phyloP scores from a whole-genome alignment of 2,113 vertebrate species.

The Bufo bufo region DNA sequence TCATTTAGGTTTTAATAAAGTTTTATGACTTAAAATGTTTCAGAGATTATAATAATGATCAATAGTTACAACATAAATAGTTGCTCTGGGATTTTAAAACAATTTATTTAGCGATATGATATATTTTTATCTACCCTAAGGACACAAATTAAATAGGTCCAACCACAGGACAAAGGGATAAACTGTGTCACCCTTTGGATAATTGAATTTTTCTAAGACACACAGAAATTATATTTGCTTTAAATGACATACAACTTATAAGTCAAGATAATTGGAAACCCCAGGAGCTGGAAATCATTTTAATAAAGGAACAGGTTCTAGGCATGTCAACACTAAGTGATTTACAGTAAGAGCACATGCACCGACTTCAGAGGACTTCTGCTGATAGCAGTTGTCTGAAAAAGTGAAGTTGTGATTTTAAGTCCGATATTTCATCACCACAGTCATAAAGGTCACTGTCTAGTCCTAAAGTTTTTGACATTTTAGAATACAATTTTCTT shows the following conservation, averaged over 20 bases:
- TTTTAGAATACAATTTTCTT: background rate
- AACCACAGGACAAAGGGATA: background rate
- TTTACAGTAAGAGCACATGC: background rate
- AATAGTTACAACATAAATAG: background rate
- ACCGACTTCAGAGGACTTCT: slow-evolving; percentile 4
- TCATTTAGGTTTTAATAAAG: background rate
- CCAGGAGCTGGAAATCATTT: background rate
- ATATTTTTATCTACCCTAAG: background rate
- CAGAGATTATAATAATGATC: background rate
- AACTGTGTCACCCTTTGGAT: background rate
- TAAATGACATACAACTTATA: background rate
- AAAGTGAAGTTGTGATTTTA: too few species aligned
- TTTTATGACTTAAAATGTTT: background rate
- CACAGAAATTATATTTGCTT: background rate
- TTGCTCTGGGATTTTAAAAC: background rate
- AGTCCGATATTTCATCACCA: background rate
- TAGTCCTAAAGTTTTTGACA: background rate
- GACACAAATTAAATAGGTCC: background rate
- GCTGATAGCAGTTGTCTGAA: background rate
- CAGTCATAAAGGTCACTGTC: background rate
- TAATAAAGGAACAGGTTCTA: background rate
- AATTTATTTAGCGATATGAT: background rate
- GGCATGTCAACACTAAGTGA: slow-evolving; percentile 27
- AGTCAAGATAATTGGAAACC: background rate
- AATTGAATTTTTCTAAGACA: slow-evolving; percentile 6